Evolutionary conservation across 2,113 vertebrate species (phyloP).

Genomic region (Dendropsophus ebraccatus): DNA sequence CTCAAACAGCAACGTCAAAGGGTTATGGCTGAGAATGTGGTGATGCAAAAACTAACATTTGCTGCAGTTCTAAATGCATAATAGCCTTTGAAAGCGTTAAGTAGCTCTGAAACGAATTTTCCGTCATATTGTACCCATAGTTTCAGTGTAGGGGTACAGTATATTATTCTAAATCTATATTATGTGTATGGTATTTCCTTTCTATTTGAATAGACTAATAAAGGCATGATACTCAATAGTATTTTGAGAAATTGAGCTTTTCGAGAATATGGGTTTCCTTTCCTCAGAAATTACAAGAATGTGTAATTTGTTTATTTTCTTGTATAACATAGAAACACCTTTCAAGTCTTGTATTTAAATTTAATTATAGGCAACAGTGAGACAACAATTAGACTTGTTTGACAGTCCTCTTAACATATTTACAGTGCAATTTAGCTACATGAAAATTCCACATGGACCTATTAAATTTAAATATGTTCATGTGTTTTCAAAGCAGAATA

Average conservation of each 20-base stretch:
- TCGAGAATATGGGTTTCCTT: neutral
- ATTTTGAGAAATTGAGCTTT: neutral
- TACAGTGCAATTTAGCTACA: constrained; percentile 69
- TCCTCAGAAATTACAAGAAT: neutral
- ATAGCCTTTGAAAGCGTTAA: no score
- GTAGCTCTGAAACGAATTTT: no score
- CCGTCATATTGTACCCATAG: neutral
- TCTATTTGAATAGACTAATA: neutral
- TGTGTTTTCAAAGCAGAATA: constrained; percentile 73
- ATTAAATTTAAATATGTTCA: constrained; percentile 74
- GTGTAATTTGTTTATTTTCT: constrained; percentile 53
- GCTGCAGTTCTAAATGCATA: no score
- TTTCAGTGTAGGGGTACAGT: neutral
- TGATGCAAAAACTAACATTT: no score
- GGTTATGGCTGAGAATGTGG: no score
- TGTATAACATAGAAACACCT: constrained; percentile 63
- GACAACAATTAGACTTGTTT: constrained; percentile 66
- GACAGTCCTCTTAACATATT: constrained; percentile 74
- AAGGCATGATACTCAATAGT: neutral
- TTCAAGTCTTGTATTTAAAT: constrained; percentile 72
- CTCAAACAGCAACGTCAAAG: no score
- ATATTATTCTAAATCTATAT: no score
- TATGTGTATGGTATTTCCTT: neutral
- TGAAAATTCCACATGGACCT: constrained; percentile 80
- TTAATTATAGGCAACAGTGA: constrained; percentile 73